A percentile compares a stretch with the other conserved stretches of the same genome.
Evolutionary conservation across 2,113 vertebrate species (phyloP).

Genomic region (Clupea harengus): DNA sequence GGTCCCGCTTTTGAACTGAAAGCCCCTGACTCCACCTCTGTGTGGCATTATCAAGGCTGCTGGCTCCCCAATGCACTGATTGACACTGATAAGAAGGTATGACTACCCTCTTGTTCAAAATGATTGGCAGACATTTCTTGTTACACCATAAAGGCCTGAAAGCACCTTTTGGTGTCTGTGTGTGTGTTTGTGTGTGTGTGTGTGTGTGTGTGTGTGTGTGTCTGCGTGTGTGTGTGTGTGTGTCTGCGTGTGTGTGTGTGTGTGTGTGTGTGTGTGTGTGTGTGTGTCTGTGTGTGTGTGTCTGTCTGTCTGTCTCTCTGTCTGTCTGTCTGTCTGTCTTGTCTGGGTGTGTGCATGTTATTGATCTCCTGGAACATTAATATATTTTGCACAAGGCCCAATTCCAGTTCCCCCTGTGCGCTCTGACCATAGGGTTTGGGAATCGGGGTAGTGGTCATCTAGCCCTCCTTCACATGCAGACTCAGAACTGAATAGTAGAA

Average conservation of each 20-base stretch:
- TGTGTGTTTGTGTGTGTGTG: neutral
- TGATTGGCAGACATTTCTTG: constrained; percentile 53
- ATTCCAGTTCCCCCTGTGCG: too few relatives aligned
- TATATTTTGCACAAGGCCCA: neutral
- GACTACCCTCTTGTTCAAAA: constrained; percentile 50
- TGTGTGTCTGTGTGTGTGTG: neutral
- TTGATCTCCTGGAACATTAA: neutral
- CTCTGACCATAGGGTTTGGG: too few relatives aligned
- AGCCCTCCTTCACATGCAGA: too few relatives aligned
- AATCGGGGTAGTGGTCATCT: too few relatives aligned
- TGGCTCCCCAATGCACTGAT: constrained; percentile 48
- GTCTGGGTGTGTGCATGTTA: neutral
- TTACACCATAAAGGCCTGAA: constrained; percentile 30
- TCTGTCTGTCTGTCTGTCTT: constrained; percentile 20
- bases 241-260: neutral
- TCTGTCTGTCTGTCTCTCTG: neutral
- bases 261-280: constrained; percentile 12
- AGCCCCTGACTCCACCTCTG: constrained; percentile 45
- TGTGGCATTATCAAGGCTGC: constrained; percentile 48
- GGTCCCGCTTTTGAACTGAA: constrained; percentile 61
- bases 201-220: neutral
- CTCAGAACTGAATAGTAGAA: too few relatives aligned
- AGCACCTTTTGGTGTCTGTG: constrained; percentile 18
- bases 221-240: neutral
- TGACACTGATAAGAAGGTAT: constrained; percentile 59